Evolutionary conservation across 2,113 vertebrate species (phyloP).

Genomic region (Orientallactaga bullata): DNA sequence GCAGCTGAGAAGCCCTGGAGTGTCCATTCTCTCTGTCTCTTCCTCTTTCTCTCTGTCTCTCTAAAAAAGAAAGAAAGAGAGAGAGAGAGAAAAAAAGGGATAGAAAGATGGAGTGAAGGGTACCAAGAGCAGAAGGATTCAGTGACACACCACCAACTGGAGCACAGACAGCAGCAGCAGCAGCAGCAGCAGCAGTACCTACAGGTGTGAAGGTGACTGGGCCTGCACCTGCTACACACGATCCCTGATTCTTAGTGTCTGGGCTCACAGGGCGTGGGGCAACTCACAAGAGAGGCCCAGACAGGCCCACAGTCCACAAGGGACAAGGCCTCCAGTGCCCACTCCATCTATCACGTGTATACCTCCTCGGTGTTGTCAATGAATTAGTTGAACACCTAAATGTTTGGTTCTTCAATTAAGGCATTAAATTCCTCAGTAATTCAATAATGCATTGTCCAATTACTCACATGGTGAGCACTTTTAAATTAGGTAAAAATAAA

Average conservation of each 20-base stretch:
- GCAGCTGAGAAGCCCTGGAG: no score
- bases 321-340: background rate
- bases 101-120: background rate
- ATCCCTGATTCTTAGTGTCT: accelerated
- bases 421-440: constrained; percentile 46
- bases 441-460: constrained; percentile 44
- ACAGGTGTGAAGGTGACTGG: background rate
- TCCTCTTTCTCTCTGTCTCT: no score
- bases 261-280: accelerated
- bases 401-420: constrained; percentile 4
- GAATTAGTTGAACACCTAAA: background rate
- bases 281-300: background rate
- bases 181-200: background rate
- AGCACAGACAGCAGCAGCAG: background rate
- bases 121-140: background rate
- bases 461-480: constrained; percentile 9
- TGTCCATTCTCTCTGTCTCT: no score
- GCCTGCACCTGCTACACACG: background rate
- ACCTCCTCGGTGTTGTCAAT: background rate
- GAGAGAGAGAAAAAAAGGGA: background rate
- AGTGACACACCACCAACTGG: background rate
- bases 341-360: no score
- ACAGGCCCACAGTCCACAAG: no score
- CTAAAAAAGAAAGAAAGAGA: no score
- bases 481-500: constrained; percentile 68